Conservation (phyloP, 2,888 invertebrate genomes). For the Ophonus ardosiacus region DNA sequence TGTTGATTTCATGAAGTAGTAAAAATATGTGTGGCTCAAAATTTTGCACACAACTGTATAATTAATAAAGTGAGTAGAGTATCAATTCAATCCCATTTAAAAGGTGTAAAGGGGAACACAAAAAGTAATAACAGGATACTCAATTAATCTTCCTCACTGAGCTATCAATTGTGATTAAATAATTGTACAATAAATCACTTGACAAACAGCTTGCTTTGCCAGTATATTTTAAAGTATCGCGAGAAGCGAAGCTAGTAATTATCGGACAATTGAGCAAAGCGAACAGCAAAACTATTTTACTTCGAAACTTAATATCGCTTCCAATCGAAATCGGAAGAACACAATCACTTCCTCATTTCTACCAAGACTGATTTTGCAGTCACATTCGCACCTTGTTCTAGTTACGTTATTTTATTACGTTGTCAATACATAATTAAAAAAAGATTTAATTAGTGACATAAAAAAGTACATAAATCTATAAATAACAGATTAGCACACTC, state of each 20-base stretch:
- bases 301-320: not conserved
- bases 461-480: too few species aligned
- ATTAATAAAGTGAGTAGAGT: not conserved
- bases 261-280: conserved; percentile 23
- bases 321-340: conserved; percentile 38
- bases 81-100: not conserved
- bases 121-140: conserved; percentile 25
- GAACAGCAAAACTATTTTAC: conserved; percentile 42
- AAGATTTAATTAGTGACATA: too few species aligned
- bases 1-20: too few species aligned
- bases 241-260: conserved; percentile 35
- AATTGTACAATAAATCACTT: conserved; percentile 42
- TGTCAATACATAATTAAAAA: too few species aligned
- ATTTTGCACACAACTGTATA: too few species aligned
- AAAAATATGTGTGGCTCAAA: too few species aligned
- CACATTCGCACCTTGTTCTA: not conserved
- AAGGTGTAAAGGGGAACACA: not conserved
- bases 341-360: conserved; percentile 39
- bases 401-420: not conserved
- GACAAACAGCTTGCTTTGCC: not conserved
- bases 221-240: conserved; percentile 2
- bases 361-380: not conserved
- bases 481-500: too few species aligned
- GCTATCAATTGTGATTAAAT: conserved; percentile 42
- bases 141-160: conserved; percentile 38